Conservation (phyloP, 2,888 invertebrate genomes). For the Celastrina argiolus region DNA sequence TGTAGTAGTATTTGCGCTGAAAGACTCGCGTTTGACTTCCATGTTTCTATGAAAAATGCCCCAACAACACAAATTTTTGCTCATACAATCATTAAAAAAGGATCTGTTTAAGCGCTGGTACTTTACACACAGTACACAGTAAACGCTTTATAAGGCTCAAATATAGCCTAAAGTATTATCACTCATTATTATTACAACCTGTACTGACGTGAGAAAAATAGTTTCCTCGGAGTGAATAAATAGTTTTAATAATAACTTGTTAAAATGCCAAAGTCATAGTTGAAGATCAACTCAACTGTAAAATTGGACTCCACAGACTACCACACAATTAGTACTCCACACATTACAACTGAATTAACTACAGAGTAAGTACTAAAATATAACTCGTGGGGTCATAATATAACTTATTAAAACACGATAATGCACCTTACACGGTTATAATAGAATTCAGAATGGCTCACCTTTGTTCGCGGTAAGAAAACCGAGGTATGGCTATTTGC, state of each 20-base stretch:
- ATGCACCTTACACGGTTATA: background rate
- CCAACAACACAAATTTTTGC: too few species aligned
- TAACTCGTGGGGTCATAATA: background rate
- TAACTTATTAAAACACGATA: background rate
- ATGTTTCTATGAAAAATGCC: too few species aligned
- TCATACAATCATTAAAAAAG: too few species aligned
- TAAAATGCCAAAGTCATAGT: background rate
- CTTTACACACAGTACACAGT: too few species aligned
- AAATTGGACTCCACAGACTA: background rate
- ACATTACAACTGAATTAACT: constrained; percentile 7
- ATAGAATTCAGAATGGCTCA: constrained; percentile 20
- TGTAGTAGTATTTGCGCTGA: too few species aligned
- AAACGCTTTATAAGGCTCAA: too few species aligned
- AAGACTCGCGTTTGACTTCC: too few species aligned
- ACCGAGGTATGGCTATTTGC: constrained; percentile 39
- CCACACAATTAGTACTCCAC: background rate
- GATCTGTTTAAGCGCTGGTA: too few species aligned
- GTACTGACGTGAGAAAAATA: too few species aligned
- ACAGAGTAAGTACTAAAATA: constrained; percentile 10
- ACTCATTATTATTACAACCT: too few species aligned
- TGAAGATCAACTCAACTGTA: constrained; percentile 7
- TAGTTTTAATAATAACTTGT: background rate
- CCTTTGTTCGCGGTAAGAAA: constrained; percentile 25
- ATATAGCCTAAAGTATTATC: too few species aligned
- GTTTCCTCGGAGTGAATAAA: too few species aligned